Evolutionary conservation across 2,797 vertebrate genomes (phyloP), one percentile per base, ranked within the genome.

Genomic region (Natrix natrix): DNA sequence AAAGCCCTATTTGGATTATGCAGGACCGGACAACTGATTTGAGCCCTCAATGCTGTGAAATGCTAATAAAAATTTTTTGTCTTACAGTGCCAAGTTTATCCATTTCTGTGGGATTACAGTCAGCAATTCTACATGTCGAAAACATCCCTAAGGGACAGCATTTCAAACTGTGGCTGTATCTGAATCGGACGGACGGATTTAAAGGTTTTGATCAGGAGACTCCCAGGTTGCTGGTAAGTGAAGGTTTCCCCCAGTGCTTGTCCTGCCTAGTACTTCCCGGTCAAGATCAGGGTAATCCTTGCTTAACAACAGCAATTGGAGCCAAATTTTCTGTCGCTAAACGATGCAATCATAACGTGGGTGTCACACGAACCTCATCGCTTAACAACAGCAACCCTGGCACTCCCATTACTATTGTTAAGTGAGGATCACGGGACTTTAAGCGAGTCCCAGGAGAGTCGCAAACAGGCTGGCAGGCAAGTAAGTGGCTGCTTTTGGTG

Each of bases 111-210:
- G 93, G 95, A 0, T 61, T 57, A 0, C 94, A 94, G 0, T 95
- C 96, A 3, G 91, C 94, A 0, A 92, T 97, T 4, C 95, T 94
- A 26, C 92, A 97, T 57, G 93, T 98, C 88, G 90, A 95, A 26
- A 95, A 96, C 0, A 89, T 95, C 57, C 92, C 96, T 6, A 28
- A 1, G 0, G 95, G 92, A 8, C 96, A 96, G 78, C 95, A 10
- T 56, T 97, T 97, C 28, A 88, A 94, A 0, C 93, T 98, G 87
- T n/a, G 95, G 59, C 87, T 97, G 63, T 98, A 98, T 92, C 94
- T 93, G 95, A 97, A 97, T 90, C 96, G 90, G 32, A 95, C 69
- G 89, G 92, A 69, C 0, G 48, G 92, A 1, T 0, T 91, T 13
- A 5, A 87, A 0, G 94, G 92, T 28, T 24, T 66, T 57, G 57